Evolutionary conservation across 35 echinoderm and acorn worm genomes (phyloP).

Genomic region (Apostichopus californicus): DNA sequence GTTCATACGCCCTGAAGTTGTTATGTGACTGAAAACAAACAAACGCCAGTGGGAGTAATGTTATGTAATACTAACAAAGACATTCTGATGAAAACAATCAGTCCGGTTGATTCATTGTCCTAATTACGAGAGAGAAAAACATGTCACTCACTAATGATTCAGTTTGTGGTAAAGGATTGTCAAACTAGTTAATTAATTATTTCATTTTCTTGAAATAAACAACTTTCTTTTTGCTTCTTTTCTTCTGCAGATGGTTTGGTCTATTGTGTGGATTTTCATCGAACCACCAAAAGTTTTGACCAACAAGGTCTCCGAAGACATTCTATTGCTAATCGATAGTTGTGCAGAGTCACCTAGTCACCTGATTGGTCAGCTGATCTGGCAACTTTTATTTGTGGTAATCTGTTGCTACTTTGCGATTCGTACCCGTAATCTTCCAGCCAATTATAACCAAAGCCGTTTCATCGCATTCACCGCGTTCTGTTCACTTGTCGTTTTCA

Average conservation of each 20-base stretch:
- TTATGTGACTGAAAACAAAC: too few relatives aligned
- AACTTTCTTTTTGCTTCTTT: neutral
- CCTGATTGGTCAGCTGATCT: slow-evolving; percentile 9
- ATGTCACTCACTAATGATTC: too few relatives aligned
- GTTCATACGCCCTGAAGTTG: too few relatives aligned
- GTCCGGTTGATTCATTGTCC: too few relatives aligned
- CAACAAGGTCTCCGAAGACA: neutral
- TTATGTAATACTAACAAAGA: too few relatives aligned
- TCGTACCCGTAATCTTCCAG: slow-evolving; percentile 57
- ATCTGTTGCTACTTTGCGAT: slow-evolving; percentile 66
- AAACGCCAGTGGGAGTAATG: too few relatives aligned
- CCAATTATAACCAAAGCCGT: slow-evolving; percentile 77
- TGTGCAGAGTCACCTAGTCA: neutral
- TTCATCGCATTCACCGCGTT: slow-evolving; percentile 66
- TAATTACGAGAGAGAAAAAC: too few relatives aligned
- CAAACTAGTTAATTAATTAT: too few relatives aligned
- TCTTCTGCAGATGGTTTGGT: slow-evolving; percentile 22
- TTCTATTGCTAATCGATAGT: neutral
- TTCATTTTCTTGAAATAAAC: too few relatives aligned
- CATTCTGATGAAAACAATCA: too few relatives aligned
- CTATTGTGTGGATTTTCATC: neutral
- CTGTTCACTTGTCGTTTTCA: slow-evolving; percentile 56
- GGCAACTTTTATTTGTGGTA: slow-evolving; percentile 50
- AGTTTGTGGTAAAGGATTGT: too few relatives aligned
- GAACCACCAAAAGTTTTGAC: neutral